Evolutionary conservation across 2,797 vertebrate species (phyloP), one percentile per base, ranked within the genome.

Genomic region (Bradypodion pumilum): DNA sequence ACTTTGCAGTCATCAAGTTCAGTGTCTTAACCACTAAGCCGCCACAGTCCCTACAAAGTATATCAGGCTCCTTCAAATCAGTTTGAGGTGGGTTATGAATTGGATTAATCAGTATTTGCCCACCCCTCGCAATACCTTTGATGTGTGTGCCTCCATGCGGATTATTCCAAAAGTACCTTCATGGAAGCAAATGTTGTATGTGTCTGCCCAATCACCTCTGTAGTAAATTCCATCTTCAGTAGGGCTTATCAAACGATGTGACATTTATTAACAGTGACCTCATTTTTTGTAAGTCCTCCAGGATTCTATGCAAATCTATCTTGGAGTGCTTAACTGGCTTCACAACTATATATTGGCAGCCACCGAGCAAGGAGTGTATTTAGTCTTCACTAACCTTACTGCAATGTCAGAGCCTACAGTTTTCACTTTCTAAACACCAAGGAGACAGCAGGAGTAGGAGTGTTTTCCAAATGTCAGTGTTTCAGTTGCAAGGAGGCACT

Each of bases 131-230:
- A 76, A 40, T 21, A 49, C 59, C 77, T 80, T 66, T 66, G 83
- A 74, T 35, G 40, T 62, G 63, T 81, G 52, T 85, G 52, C 84
- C 12, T 60, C 65, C 65, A 49, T 16, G 49, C 42, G 73, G 79
- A 69, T 76, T 32, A 9, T 69, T 70, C 65, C 40, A 62, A 85
- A 80, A 85, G 73, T 60, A 68, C 40, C 59, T 83, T 74, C 37
- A n/a, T 5, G 52, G 13, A 69, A 83, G 25, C 37, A 56, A 60
- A 60, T 15, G 13, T 59, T 25, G 29, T 13, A 5, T 32, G 37
- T 10, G 21, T 25, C 19, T 62, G 12, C 23, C 42, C 59, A 35
- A 35, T 32, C 44, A 74, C 15, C 37, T 21, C 21, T 21, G 19
- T 59, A 35, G 52, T 35, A 62, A 69, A 72, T 37, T 40, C 56